Evolutionary conservation across 2,113 vertebrate genomes (phyloP), one percentile per base, ranked within the genome.

Genomic region (Castor canadensis): DNA sequence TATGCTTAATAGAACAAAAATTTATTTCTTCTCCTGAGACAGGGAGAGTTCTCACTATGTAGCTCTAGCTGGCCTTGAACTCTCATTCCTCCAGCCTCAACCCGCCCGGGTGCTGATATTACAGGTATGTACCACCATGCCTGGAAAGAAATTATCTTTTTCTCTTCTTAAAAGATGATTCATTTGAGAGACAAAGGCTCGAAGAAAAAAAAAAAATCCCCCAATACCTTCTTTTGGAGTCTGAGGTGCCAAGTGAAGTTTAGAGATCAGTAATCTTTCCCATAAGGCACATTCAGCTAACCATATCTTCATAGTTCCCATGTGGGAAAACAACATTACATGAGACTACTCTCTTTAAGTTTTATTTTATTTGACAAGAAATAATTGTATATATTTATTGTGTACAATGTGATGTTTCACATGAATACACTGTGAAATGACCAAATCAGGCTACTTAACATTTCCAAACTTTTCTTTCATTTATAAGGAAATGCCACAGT

Each of bases 131-230:
- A 28, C 45, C 6, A 52, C 13, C n/a, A 64, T 28, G 35, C 32
- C 45, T 19, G n/a, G 3, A 11, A 84, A 52, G 9, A 85, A 71
- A 66, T 72, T 64, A 45, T 73, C 60, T 90, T 89, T 89, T 15
- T 2, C 13, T 81, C 47, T 89, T 87, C 45, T 93, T 88, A 81
- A 84, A 7, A 11, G n/a, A 86, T 82, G n/a, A 92, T 58, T 66
- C 24, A 76, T 24, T 81, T 90, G 79, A 52, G 30, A 96, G 20
- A 76, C 15, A 22, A 88, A 91, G 43, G 86, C 67, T 94, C 60
- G n/a, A n/a, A 95, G 30, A n/a, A 84, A 80, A 79, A 30, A 20
- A 6, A 2, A 85, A 91, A 9, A 94, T 95, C 94, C 32, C 17
- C 32, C 94, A 86, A 28, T 35, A 87, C 43, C 67, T 73, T 40